Evolutionary conservation across 2,888 invertebrate genomes (phyloP).

Genomic region (Pimpla rufipes): DNA sequence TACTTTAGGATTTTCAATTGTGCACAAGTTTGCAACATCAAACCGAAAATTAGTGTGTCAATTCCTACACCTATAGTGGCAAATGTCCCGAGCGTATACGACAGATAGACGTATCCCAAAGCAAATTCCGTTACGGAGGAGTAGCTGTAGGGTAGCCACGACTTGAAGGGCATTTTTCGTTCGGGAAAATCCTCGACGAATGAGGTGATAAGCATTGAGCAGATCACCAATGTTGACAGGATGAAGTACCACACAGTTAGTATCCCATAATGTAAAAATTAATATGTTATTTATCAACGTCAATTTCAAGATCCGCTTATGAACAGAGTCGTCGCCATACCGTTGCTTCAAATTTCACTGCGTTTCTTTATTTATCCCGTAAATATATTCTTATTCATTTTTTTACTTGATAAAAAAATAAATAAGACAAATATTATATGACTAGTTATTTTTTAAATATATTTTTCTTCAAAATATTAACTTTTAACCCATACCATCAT

Average conservation of each 20-base stretch:
- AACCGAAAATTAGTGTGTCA: not conserved
- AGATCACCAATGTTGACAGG: not conserved
- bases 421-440: too few relatives aligned
- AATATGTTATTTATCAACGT: not conserved
- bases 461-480: too few relatives aligned
- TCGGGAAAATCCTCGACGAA: constrained; percentile 5
- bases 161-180: constrained; percentile 6
- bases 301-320: not conserved
- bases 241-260: constrained; percentile 14
- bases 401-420: too few relatives aligned
- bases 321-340: too few relatives aligned
- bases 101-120: not conserved
- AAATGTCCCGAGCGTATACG: not conserved
- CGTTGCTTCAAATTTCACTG: too few relatives aligned
- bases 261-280: constrained; percentile 12
- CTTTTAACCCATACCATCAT: too few relatives aligned
- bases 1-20: constrained; percentile 1
- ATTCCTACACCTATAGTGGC: not conserved
- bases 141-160: constrained; percentile 2
- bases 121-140: not conserved
- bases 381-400: too few relatives aligned
- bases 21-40: constrained; percentile 5
- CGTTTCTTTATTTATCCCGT: too few relatives aligned
- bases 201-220: not conserved
- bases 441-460: too few relatives aligned